Conservation (phyloP, 2,797 vertebrate genomes). For the Coranthus polyacanthus region DNA sequence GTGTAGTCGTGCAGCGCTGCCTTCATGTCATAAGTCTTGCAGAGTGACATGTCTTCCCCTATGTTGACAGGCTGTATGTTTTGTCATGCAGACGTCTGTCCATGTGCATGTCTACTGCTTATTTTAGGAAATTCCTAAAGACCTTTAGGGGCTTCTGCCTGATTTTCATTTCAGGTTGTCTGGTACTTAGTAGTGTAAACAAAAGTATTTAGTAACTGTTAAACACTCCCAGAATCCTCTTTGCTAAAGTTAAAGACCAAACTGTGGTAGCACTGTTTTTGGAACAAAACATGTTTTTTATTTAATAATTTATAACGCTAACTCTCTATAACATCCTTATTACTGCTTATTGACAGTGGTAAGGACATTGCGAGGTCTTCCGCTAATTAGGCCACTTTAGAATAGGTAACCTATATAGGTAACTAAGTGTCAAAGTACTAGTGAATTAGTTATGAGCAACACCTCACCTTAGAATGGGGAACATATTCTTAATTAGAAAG, state of each 20-base stretch:
- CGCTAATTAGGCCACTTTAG: no score
- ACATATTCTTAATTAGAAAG: no score
- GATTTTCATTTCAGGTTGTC: not conserved
- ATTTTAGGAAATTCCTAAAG: constrained; percentile 47
- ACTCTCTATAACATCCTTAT: no score
- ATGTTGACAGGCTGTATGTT: not conserved
- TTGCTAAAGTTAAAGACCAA: not conserved
- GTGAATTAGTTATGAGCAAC: no score
- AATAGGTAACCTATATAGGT: no score
- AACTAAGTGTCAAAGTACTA: no score
- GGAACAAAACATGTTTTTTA: no score
- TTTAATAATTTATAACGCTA: no score
- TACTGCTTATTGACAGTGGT: no score
- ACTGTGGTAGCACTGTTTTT: no score
- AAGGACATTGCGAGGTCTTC: no score
- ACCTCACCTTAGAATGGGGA: no score
- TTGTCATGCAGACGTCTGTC: constrained; percentile 10
- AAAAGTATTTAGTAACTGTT: not conserved
- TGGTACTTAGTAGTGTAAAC: not conserved
- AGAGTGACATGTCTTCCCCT: constrained; percentile 3
- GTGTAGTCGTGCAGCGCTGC: not conserved
- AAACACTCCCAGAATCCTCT: not conserved
- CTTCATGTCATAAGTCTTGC: constrained; percentile 1
- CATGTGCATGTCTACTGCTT: constrained; percentile 12
- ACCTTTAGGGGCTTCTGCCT: constrained; percentile 18